A percentile compares a stretch with the other conserved stretches of the same genome.
These are phyloP conservation scores for Micromys minutus DNA, from an alignment of 2,113 vertebrate genomes.

Conservation along the genomic window DNA sequence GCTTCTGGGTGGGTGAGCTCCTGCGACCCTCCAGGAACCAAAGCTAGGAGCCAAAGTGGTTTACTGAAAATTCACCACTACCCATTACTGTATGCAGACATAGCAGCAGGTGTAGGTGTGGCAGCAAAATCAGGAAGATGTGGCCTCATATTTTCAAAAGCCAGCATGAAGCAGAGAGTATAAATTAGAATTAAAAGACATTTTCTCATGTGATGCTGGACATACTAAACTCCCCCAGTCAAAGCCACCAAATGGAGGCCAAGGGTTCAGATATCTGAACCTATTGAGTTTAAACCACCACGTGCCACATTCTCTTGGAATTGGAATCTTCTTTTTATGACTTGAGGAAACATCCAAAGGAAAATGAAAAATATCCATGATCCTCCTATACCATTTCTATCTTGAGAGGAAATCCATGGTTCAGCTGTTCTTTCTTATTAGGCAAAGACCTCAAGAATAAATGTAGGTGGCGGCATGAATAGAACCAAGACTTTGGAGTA, in stretches of 20 bases:
- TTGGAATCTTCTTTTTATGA: neutral
- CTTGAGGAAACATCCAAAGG: neutral
- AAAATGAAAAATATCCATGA: neutral
- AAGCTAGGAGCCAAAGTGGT: too few species aligned
- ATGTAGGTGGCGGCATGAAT: rapidly evolving
- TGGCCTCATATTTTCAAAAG: neutral
- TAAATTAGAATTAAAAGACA: neutral
- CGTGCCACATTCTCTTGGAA: neutral
- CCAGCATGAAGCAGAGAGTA: neutral
- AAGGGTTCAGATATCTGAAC: neutral
- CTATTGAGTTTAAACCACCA: neutral
- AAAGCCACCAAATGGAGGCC: neutral
- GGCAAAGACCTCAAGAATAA: neutral
- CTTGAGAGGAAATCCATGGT: neutral
- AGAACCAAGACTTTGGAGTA: neutral
- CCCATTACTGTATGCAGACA: neutral
- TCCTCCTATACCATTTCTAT: neutral
- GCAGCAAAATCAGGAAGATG: neutral
- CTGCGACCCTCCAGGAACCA: too few species aligned
- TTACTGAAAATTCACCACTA: too few species aligned
- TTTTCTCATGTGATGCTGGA: neutral
- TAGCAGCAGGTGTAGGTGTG: neutral
- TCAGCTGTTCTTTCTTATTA: neutral
- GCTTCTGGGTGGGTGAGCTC: too few species aligned
- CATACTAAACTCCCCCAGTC: neutral